Percentiles rank a stretch among this genome's conserved stretches.
These are phyloP conservation scores for Harmothoe impar DNA, from an alignment of 2,888 invertebrate genomes.

Conservation along the genomic window DNA sequence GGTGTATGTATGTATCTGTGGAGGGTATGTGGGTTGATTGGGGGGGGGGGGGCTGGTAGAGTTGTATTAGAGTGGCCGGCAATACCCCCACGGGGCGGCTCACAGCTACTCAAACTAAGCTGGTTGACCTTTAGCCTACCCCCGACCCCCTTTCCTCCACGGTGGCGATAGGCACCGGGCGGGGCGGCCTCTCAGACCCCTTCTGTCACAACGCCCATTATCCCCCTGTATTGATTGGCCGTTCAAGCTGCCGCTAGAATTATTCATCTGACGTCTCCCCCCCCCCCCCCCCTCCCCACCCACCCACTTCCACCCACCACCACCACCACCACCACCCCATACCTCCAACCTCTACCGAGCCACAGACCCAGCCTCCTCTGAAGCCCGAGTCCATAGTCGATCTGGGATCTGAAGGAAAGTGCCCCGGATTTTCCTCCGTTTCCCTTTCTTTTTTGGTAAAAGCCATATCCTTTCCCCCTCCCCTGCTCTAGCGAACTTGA, in stretches of 20 bases:
- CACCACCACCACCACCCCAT: neutral
- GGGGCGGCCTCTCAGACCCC: neutral
- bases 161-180: neutral
- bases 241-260: slow-evolving; percentile 12
- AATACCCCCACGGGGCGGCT: neutral
- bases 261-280: slow-evolving; percentile 20
- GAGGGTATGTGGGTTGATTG: no score
- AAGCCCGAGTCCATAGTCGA: slow-evolving; percentile 3
- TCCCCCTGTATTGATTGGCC: neutral
- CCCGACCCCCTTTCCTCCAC: neutral
- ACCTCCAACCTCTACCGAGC: neutral
- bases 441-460: neutral
- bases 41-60: neutral
- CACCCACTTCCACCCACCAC: neutral
- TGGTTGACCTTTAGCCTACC: slow-evolving; percentile 23
- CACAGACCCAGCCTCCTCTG: neutral
- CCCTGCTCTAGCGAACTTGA: no score
- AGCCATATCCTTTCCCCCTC: neutral
- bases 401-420: slow-evolving; percentile 29
- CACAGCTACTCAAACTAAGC: slow-evolving; percentile 20
- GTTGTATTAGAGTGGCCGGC: neutral
- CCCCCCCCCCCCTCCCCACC: neutral
- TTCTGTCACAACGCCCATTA: slow-evolving; percentile 1
- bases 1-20: no score
- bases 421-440: neutral